These are phyloP conservation scores for Mayetiola destructor DNA, from an alignment of 2,888 invertebrate genomes.

Conservation along the genomic window DNA sequence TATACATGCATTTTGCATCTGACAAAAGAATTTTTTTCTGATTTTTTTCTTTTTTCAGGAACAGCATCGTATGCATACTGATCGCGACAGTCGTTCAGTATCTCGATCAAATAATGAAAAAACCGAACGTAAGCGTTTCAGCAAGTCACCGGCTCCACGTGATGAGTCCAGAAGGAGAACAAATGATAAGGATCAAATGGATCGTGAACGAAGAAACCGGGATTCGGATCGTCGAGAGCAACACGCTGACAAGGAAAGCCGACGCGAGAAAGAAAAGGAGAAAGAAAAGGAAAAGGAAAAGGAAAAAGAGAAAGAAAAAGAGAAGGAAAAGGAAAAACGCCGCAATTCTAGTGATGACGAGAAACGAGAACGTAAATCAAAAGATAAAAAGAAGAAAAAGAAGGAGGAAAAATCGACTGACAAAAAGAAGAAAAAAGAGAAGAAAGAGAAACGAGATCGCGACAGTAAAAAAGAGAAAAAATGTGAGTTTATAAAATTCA, in stretches of 20 bases:
- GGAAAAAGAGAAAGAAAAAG: constrained; percentile 14
- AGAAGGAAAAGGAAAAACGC: constrained; percentile 19
- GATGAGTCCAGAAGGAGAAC: not conserved
- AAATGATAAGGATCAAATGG: not conserved
- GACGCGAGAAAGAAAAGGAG: constrained; percentile 21
- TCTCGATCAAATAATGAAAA: not conserved
- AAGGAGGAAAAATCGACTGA: constrained; percentile 44
- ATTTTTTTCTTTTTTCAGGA: not conserved
- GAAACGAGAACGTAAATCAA: constrained; percentile 31
- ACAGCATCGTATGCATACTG: not conserved
- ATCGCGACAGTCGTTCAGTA: constrained; percentile 3
- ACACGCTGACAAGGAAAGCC: constrained; percentile 21
- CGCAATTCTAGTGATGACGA: constrained; percentile 24
- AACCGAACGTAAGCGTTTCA: not conserved
- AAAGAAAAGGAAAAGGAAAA: constrained; percentile 26
- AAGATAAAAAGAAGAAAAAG: constrained; percentile 36
- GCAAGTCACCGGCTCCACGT: constrained; percentile 8
- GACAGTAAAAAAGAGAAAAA: constrained; percentile 34
- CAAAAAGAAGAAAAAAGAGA: constrained; percentile 35
- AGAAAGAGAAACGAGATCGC: constrained; percentile 37
- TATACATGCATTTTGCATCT: no score
- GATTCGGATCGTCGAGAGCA: constrained; percentile 26
- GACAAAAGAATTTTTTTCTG: not conserved
- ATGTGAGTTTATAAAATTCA: no score
- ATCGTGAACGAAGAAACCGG: constrained; percentile 22